Base-by-base conservation (phyloP, 1,140 invertebrate species). In the Aphaenogaster ashmeadi region DNA sequence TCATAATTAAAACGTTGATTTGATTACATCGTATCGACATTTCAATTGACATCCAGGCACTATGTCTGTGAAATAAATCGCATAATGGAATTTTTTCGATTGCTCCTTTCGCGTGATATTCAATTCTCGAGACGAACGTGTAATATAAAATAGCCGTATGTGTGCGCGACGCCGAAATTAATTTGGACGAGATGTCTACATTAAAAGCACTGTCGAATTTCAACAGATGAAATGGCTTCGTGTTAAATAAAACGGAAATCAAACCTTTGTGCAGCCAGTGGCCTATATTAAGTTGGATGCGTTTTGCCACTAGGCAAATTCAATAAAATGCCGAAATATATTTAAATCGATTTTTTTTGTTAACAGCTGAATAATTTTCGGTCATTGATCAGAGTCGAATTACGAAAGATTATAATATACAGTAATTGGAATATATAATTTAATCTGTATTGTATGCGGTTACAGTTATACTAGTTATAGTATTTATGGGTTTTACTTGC, bases 211-310 rank as follows among this genome's bases (percentile, higher is more conserved):
- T 33, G 27, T 47, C 50, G 15, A 87, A 86, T 79, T 66, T 79
- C 33, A 79, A 38, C 44, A 66, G 21, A 33, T 71, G 47, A 41
- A 72, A 83, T 41, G 21, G 4, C 36, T 66, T 33, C n/a, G 47
- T 87, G 72, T 87, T 87, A 83, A 87, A 87, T 64, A 44, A 87
- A 83, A 71, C 56, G 66, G 27, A 87, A 81, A 87, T 83, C 54
- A 81, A 62, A 87, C 52, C 78, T 83, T 83, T 87, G 66, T 67
- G 41, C 33, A 72, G 15, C 8, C 86, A 71, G 52, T 69, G 62
- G 81, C 64, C 64, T 41, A 64, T 33, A 60, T 81, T 69, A 87
- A 87, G 64, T 69, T 54, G 21, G 47, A 11, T 36, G 60, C 5
- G 2, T 79, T 52, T 18, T 41, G 60, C 44, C 4, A 9, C 4